phyloP scores from a whole-genome alignment of 1,140 invertebrate genomes.

The Bactericera cockerelli region DNA sequence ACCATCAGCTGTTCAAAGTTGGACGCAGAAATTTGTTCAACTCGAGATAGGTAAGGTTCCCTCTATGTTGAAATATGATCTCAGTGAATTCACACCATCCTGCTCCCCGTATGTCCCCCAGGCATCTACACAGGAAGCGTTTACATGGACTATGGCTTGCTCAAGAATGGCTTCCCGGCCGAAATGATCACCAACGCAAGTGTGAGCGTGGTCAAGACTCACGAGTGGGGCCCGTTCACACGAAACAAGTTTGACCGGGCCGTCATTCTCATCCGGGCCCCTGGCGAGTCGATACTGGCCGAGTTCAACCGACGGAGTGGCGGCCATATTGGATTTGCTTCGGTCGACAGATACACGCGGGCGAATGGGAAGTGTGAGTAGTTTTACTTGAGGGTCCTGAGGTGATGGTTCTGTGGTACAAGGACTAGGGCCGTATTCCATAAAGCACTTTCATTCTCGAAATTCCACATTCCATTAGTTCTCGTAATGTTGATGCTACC shows the following conservation, averaged over 20 bases:
- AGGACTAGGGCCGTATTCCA: neutral
- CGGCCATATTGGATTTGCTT: slow-evolving; percentile 51
- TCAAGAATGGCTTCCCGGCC: slow-evolving; percentile 59
- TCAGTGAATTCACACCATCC: too few species aligned
- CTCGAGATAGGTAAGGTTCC: too few species aligned
- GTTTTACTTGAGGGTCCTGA: slow-evolving; percentile 11
- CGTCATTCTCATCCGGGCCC: slow-evolving; percentile 50
- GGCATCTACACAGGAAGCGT: slow-evolving; percentile 57
- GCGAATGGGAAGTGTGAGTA: slow-evolving; percentile 42
- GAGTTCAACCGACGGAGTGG: slow-evolving; percentile 55
- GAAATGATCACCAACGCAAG: slow-evolving; percentile 57
- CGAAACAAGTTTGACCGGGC: slow-evolving; percentile 43
- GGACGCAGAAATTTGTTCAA: too few species aligned
- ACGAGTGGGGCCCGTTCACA: slow-evolving; percentile 47
- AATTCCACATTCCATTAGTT: too few species aligned
- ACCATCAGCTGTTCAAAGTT: too few species aligned
- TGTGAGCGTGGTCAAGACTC: slow-evolving; percentile 63
- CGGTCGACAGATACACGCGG: slow-evolving; percentile 41
- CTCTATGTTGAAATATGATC: too few species aligned
- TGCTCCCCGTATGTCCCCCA: too few species aligned
- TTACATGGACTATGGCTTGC: slow-evolving; percentile 56
- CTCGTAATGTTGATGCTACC: too few species aligned
- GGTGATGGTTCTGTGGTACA: neutral
- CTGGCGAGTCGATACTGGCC: slow-evolving; percentile 49
- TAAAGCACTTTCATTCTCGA: too few species aligned